Conservation (phyloP, 64 coral and sea anemone genomes). For the Porites lutea region DNA sequence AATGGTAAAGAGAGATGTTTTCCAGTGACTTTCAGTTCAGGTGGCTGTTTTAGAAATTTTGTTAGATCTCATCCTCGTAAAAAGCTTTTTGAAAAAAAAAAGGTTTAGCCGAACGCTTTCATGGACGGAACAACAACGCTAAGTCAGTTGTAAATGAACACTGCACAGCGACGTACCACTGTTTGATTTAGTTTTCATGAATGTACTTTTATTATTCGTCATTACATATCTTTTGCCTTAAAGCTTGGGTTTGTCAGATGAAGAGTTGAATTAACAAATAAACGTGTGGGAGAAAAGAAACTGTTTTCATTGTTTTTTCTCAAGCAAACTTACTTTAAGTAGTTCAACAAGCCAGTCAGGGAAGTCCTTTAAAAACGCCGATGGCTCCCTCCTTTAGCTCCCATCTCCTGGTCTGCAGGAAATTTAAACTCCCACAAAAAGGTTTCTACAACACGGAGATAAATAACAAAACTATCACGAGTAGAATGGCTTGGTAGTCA, state of each 20-base stretch:
- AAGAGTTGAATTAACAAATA: background rate
- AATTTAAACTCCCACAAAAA: constrained; percentile 8
- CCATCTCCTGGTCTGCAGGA: background rate
- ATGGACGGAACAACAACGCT: constrained; percentile 8
- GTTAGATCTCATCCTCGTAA: background rate
- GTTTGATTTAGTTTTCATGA: background rate
- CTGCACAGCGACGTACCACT: background rate
- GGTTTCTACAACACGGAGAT: background rate
- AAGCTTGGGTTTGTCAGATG: background rate
- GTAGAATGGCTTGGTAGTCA: constrained; percentile 3
- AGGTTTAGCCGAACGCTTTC: constrained; percentile 6
- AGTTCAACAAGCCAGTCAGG: background rate
- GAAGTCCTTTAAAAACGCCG: background rate
- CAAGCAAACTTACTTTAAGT: background rate
- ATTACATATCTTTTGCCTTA: constrained; percentile 9
- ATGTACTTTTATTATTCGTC: too few species aligned
- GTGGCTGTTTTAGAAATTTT: constrained; percentile 9
- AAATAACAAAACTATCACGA: background rate
- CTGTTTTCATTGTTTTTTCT: constrained; percentile 6
- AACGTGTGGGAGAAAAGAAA: background rate
- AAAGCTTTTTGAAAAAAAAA: constrained; percentile 1
- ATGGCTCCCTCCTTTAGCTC: background rate
- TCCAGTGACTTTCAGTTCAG: background rate
- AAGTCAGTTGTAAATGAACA: constrained; percentile 1
- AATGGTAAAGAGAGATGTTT: background rate